Conservation (phyloP, 2,113 vertebrate genomes). For the Bothrops jararaca region DNA sequence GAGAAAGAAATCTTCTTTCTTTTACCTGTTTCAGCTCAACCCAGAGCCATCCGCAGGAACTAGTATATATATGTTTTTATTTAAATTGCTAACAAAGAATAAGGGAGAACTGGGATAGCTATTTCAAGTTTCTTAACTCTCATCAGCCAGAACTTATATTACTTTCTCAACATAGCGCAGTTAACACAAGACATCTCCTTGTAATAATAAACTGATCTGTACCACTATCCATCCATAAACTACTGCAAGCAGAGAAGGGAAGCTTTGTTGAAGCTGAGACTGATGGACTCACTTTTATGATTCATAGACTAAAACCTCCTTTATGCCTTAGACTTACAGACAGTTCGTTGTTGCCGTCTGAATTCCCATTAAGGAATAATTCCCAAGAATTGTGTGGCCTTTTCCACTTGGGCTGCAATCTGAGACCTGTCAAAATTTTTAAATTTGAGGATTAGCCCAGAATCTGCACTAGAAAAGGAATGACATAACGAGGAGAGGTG, state of each 20-base stretch:
- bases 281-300: constrained; percentile 40
- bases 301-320: constrained; percentile 25
- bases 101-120: too few relatives aligned
- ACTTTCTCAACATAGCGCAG: constrained; percentile 35
- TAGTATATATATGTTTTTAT: too few relatives aligned
- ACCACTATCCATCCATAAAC: constrained; percentile 37
- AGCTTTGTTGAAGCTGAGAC: constrained; percentile 53
- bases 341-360: constrained; percentile 55
- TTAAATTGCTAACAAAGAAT: too few relatives aligned
- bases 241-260: constrained; percentile 50
- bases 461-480: constrained; percentile 38
- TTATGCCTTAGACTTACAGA: constrained; percentile 40
- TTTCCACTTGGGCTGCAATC: constrained; percentile 53
- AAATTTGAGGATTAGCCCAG: constrained; percentile 45
- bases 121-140: too few relatives aligned
- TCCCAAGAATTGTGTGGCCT: constrained; percentile 59
- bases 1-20: too few relatives aligned
- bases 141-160: too few relatives aligned
- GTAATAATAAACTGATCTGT: constrained; percentile 53
- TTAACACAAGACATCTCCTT: constrained; percentile 48
- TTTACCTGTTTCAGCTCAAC: too few relatives aligned
- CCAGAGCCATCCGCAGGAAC: too few relatives aligned
- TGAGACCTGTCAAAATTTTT: constrained; percentile 30
- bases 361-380: constrained; percentile 58
- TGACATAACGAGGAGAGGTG: constrained; percentile 34